Evolutionary conservation across 2,113 vertebrate genomes (phyloP).

Genomic region (Gorsachius goisagi): DNA sequence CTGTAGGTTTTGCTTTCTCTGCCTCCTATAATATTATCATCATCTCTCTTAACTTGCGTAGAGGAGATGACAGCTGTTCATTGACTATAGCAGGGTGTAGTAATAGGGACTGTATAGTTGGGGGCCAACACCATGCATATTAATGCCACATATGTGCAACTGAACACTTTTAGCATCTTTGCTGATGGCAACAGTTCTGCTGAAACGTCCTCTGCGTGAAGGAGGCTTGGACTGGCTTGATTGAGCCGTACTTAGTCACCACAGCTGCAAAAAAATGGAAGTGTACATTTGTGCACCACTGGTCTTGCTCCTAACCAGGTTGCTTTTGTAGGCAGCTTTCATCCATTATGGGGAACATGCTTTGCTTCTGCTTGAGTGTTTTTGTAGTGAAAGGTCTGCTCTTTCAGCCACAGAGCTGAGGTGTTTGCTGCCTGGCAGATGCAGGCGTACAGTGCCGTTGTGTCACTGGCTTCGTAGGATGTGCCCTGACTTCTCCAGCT

Average conservation of each 20-base stretch:
- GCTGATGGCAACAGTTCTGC: not conserved
- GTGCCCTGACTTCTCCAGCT: not conserved
- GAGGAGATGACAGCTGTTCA: not conserved
- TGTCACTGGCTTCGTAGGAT: not conserved
- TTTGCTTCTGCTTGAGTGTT: not conserved
- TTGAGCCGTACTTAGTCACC: not conserved
- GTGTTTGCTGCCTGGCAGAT: not conserved
- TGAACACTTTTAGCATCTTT: not conserved
- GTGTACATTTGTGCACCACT: fast-evolving
- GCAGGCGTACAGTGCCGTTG: not conserved
- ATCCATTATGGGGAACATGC: not conserved
- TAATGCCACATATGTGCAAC: not conserved
- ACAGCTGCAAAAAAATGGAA: not conserved
- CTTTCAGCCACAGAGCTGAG: not conserved
- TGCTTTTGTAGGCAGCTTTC: not conserved
- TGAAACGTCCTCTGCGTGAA: not conserved
- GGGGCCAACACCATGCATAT: not conserved
- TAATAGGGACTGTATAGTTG: not conserved
- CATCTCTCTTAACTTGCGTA: not conserved
- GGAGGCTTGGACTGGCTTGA: not conserved
- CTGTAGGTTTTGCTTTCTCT: not conserved
- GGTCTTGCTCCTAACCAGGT: not conserved
- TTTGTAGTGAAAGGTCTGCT: not conserved
- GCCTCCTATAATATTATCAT: not conserved
- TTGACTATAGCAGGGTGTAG: not conserved